Percentiles rank a stretch among this genome's conserved stretches.
Evolutionary conservation across 2,797 vertebrate species (phyloP).

Genomic region (Syndactyla subalaris): DNA sequence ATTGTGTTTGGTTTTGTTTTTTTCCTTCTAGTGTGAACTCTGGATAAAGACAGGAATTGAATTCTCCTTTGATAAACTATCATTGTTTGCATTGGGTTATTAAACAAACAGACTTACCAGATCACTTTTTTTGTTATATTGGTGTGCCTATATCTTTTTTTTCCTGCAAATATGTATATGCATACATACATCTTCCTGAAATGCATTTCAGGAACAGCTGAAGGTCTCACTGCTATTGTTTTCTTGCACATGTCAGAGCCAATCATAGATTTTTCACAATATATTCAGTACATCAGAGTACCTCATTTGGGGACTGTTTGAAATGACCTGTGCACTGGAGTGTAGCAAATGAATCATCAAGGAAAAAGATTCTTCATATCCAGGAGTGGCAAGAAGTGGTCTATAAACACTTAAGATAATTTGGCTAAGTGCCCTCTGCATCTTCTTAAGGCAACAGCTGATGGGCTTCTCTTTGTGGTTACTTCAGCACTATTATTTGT

Average conservation of each 20-base stretch:
- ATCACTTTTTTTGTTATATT: neutral
- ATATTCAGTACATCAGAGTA: neutral
- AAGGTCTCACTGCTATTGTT: neutral
- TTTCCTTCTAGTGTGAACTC: neutral
- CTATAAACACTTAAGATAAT: neutral
- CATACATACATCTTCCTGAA: neutral
- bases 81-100: neutral
- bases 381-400: neutral
- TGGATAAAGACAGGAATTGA: conserved; percentile 42
- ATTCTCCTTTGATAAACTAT: neutral
- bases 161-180: neutral
- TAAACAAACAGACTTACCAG: neutral
- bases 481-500: neutral
- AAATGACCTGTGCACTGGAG: neutral
- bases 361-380: neutral
- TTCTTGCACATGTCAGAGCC: neutral
- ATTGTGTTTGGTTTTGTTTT: neutral
- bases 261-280: neutral
- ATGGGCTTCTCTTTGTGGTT: neutral
- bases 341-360: neutral
- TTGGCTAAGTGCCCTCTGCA: neutral
- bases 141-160: neutral
- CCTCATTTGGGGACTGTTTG: neutral
- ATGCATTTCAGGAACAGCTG: neutral
- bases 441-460: neutral